phyloP scores from a whole-genome alignment of 2,888 invertebrate genomes.

The Antheraea yamamai region DNA sequence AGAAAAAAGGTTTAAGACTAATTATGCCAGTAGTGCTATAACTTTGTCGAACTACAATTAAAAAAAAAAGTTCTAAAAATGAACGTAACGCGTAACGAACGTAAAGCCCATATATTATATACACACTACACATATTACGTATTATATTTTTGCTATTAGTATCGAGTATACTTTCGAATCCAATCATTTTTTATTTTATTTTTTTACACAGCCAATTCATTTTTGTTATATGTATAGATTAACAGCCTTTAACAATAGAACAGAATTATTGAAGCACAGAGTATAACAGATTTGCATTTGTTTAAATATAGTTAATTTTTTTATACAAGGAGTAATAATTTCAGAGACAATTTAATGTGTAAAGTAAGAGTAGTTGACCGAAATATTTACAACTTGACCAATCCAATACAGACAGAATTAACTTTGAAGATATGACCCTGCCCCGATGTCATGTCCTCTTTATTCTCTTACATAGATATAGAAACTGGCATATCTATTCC shows the following conservation, averaged over 20 bases:
- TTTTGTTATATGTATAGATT: no score
- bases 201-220: no score
- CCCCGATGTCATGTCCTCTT: not conserved
- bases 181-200: no score
- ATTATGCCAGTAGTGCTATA: no score
- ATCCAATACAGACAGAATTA: not conserved
- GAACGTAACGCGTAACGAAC: not conserved
- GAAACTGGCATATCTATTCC: slow-evolving; percentile 17
- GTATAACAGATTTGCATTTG: not conserved
- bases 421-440: not conserved
- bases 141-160: no score
- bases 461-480: not conserved
- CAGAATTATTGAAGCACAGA: no score
- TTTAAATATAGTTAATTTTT: not conserved
- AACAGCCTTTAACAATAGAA: no score
- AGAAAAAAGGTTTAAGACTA: no score
- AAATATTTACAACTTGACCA: not conserved
- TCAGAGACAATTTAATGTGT: not conserved
- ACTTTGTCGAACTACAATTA: no score
- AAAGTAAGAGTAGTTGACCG: not conserved
- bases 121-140: no score
- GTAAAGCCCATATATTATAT: no score
- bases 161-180: no score
- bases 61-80: not conserved
- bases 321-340: not conserved